Conservation (phyloP, 1,140 invertebrate genomes). For the Tetramorium simillimum region DNA sequence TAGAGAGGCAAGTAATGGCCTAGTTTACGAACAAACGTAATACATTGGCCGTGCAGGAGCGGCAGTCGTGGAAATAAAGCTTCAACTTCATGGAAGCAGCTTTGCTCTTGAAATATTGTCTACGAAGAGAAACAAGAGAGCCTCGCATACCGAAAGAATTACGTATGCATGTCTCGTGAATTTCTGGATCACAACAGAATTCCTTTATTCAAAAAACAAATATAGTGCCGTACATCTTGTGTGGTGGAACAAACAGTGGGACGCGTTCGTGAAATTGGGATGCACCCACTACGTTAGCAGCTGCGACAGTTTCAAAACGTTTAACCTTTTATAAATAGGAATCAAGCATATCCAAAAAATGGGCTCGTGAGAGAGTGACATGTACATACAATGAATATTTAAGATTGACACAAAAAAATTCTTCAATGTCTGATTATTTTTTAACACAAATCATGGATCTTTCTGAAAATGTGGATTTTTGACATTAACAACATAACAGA, state of each 20-base stretch:
- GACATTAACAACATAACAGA: too few relatives aligned
- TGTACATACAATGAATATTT: slow-evolving; percentile 6
- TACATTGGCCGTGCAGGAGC: slow-evolving; percentile 26
- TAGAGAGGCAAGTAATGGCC: slow-evolving; percentile 17
- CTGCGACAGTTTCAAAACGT: slow-evolving; percentile 21
- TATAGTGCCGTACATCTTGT: slow-evolving; percentile 50
- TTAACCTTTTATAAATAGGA: slow-evolving; percentile 42
- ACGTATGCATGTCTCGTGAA: slow-evolving; percentile 62
- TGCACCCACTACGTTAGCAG: slow-evolving; percentile 46
- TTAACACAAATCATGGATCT: too few relatives aligned
- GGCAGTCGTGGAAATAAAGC: slow-evolving; percentile 45
- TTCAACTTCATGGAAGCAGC: slow-evolving; percentile 53
- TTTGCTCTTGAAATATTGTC: slow-evolving; percentile 63
- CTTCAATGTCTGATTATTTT: background rate
- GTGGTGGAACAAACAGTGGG: slow-evolving; percentile 38
- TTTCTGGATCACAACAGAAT: slow-evolving; percentile 58
- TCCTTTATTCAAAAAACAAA: slow-evolving; percentile 62
- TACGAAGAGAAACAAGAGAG: slow-evolving; percentile 58
- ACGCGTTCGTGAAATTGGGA: slow-evolving; percentile 39
- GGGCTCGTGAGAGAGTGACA: background rate
- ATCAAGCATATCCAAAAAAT: slow-evolving; percentile 15
- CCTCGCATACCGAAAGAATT: slow-evolving; percentile 40
- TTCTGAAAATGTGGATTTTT: too few relatives aligned
- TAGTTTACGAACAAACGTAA: slow-evolving; percentile 36
- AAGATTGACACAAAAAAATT: background rate